A percentile compares a stretch with the other conserved stretches of the same genome.
Conservation (phyloP, 2,888 invertebrate genomes). For the Acanthacorydalis orientalis region DNA sequence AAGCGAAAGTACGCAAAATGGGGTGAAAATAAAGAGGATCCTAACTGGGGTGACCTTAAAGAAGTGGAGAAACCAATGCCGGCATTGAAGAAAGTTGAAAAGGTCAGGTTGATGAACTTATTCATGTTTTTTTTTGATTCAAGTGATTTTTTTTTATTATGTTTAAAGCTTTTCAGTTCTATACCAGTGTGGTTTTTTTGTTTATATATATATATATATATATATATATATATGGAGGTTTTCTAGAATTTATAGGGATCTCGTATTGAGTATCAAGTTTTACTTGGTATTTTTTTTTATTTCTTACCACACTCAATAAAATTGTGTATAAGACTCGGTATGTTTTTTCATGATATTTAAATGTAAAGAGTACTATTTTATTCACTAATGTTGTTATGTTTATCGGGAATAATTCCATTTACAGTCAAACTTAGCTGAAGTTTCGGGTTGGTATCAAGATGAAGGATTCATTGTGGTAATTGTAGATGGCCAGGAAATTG, state of each 20-base stretch:
- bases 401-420: background rate
- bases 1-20: conserved; percentile 91
- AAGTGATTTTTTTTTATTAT: background rate
- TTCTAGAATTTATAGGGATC: background rate
- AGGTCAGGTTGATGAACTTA: conserved; percentile 41
- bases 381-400: background rate
- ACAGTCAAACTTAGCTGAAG: background rate
- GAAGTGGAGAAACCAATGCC: conserved; percentile 77
- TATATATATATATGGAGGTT: background rate
- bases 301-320: background rate
- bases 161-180: background rate
- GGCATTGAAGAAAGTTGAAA: conserved; percentile 82
- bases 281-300: background rate
- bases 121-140: background rate
- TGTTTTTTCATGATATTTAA: background rate
- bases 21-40: conserved; percentile 79
- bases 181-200: background rate
- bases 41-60: conserved; percentile 87
- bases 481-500: conserved; percentile 43
- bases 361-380: background rate
- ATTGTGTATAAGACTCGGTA: background rate
- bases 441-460: conserved; percentile 24
- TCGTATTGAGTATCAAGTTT: background rate
- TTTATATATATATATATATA: background rate
- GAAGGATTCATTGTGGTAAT: conserved; percentile 38